A percentile compares a stretch with the other conserved stretches of the same genome.
These are phyloP conservation scores for Drosophila pegasa DNA, from an alignment of 2,888 invertebrate species.

Conservation along the genomic window DNA sequence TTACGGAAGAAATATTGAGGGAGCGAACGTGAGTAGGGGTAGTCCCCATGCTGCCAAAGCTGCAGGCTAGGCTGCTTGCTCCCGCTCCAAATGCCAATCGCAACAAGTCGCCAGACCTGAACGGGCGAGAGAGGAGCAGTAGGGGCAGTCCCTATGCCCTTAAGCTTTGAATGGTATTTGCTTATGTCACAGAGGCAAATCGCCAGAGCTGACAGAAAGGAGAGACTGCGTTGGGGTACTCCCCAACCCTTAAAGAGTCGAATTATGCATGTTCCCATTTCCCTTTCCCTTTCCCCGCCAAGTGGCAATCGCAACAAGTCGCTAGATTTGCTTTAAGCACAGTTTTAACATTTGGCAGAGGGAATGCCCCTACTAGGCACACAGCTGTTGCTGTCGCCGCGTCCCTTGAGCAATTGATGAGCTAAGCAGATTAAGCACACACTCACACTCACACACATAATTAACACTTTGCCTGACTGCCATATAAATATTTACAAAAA, in stretches of 20 bases:
- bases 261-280: too few species aligned
- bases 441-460: conserved; percentile 61
- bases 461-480: conserved; percentile 72
- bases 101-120: neutral
- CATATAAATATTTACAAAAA: conserved; percentile 66
- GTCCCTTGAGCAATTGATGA: conserved; percentile 62
- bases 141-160: neutral
- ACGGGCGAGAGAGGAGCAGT: neutral
- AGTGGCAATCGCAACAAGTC: conserved; percentile 5
- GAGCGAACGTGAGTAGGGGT: neutral
- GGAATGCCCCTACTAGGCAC: conserved; percentile 3
- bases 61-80: too few species aligned
- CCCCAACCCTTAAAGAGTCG: too few species aligned
- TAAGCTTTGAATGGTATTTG: conserved; percentile 13
- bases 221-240: too few species aligned
- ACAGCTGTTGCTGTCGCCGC: conserved; percentile 45
- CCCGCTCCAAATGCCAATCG: neutral
- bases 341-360: conserved; percentile 8
- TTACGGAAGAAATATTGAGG: neutral
- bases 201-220: too few species aligned
- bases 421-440: conserved; percentile 62
- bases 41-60: too few species aligned
- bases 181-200: too few species aligned
- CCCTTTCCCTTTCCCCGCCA: neutral
- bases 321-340: neutral